Evolutionary conservation across 2,113 vertebrate genomes (phyloP), one percentile per base, ranked within the genome.

Genomic region (Lagopus leucura): DNA sequence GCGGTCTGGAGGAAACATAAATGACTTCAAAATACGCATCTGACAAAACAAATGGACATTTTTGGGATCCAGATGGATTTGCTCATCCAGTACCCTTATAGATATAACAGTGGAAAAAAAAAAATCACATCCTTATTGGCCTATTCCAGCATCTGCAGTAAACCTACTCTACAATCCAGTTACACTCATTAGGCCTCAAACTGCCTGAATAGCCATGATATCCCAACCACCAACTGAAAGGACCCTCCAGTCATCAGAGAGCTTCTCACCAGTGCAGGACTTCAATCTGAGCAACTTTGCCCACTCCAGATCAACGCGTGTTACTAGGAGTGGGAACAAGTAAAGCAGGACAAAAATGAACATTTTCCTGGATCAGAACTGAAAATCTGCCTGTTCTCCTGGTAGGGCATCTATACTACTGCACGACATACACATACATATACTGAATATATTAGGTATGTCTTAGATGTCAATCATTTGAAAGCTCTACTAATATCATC

Each of bases 61-160:
- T 77, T 71, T 55, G 52, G 66, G 47, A 89, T 67, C 20, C n/a
- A 22, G 19, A 12, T 82, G 73, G 38, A 42, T 47, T 28, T 40
- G 54, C 24, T 22, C 2, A 42, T 45, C 55, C 4, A 50, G 19
- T 9, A 70, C 42, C 50, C 16, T 18, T 20, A 30, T 10, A 3
- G 34, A 48, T 86, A 1, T 3, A 34, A 4, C 2, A 58, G 4
- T 18, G 63, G 16, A 18, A 43, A 55, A 87, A 73, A 73, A 38
- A 38, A 13, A 17, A 50, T 12, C 36, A 32, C 18, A 21, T 7
- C 55, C 81, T 36, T 0, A 0, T 1, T 5, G 42, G 50, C 21
- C 64, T 20, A 24, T 42, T 43, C 61, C 50, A 71, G 6, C 6
- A 6, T 5, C 36, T 14, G 7, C 3, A 61, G 54, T 8, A 61